phyloP scores from a whole-genome alignment of 1,140 invertebrate genomes.

The Choristoneura fumiferana region DNA sequence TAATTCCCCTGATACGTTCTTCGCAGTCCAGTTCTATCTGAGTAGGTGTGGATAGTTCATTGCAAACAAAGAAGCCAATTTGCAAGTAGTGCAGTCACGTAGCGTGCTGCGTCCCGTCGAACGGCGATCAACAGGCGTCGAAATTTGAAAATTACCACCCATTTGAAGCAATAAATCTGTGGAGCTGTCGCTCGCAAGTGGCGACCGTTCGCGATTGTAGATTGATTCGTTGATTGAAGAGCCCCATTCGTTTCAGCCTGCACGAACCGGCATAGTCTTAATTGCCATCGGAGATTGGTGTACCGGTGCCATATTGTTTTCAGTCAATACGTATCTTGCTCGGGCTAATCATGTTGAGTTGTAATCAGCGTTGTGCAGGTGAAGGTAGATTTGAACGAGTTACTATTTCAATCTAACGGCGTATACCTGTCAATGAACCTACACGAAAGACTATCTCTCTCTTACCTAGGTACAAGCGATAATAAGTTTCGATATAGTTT shows the following conservation, averaged over 20 bases:
- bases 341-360: conserved; percentile 1
- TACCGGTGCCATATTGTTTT: conserved; percentile 45
- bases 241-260: conserved; percentile 68
- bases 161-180: conserved; percentile 70
- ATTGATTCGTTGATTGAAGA: conserved; percentile 77
- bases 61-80: conserved; percentile 34
- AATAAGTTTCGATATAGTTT: too few relatives aligned
- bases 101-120: conserved; percentile 32
- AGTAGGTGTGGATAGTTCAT: neutral
- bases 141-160: conserved; percentile 69
- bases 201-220: conserved; percentile 67
- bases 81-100: conserved; percentile 29
- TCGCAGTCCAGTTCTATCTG: neutral
- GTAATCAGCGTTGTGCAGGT: neutral
- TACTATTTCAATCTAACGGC: too few relatives aligned
- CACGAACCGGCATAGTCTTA: conserved; percentile 59
- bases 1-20: neutral
- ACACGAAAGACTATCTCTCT: too few relatives aligned
- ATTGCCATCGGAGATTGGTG: conserved; percentile 65
- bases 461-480: too few relatives aligned
- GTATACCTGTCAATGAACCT: too few relatives aligned
- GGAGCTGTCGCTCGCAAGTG: conserved; percentile 71
- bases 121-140: conserved; percentile 65
- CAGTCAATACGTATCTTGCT: conserved; percentile 18
- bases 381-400: too few relatives aligned